Conservation (phyloP, 2,113 vertebrate genomes). For the Rhadina sibilatrix region DNA sequence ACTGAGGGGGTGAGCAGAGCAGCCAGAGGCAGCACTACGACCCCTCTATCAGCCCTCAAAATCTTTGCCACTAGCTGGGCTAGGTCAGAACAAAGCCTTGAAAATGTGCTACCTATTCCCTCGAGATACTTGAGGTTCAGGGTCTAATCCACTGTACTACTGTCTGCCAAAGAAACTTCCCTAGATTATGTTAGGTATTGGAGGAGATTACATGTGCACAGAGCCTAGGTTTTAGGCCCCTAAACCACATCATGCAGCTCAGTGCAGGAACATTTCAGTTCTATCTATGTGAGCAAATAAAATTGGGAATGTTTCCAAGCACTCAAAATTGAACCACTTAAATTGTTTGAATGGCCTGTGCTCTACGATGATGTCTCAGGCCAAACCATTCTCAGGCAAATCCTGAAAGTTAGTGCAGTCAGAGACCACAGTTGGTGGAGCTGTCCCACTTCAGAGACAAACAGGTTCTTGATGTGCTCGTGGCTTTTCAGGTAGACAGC, state of each 20-base stretch:
- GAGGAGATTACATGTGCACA: neutral
- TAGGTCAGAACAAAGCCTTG: neutral
- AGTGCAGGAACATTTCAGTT: neutral
- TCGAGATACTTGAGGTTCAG: constrained; percentile 23
- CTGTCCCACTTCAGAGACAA: neutral
- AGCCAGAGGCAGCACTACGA: neutral
- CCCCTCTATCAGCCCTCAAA: neutral
- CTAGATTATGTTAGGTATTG: neutral
- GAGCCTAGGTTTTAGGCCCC: neutral
- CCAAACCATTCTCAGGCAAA: neutral
- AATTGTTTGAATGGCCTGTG: neutral
- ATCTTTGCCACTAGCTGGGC: neutral
- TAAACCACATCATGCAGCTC: neutral
- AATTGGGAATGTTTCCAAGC: neutral
- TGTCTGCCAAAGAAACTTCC: constrained; percentile 44
- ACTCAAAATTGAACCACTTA: neutral
- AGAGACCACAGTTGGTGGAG: neutral
- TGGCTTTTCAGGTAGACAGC: neutral
- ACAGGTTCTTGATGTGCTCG: fast-evolving
- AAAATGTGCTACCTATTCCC: constrained; percentile 40
- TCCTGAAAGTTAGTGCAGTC: neutral
- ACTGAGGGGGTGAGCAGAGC: neutral
- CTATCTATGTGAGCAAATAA: neutral
- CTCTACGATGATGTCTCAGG: neutral
- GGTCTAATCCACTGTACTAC: constrained; percentile 24